Base-by-base conservation (phyloP, 2,888 invertebrate genomes). In the Tipula vernalis region DNA sequence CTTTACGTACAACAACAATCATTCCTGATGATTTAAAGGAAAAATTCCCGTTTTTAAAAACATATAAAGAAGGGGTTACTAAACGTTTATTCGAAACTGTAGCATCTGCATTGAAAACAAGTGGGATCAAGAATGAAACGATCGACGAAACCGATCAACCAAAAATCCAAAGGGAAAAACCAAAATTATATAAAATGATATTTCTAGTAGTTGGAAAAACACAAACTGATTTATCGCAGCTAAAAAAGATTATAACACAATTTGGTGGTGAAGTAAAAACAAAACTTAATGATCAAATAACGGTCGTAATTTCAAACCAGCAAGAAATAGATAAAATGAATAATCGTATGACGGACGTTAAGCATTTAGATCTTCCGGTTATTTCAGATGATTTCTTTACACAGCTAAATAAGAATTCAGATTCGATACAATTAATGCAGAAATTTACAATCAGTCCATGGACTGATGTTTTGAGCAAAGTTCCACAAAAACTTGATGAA, bases 391-490 rank as follows among this genome's bases (percentile, higher is more conserved):
- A 94, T 84, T 97, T 96, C 90, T 90, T 98, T 0, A 95, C 96
- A 87, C 12, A 42, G 13, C 93, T 94, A 88, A 93, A 94, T 87
- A 91, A 93, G 87, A 91, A 93, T 39, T 94, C 95, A 0, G 94
- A 95, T n/a, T 90, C 92, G 0, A 92, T 96, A 3, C 93, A 94
- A 87, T 92, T 95, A 5, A 94, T 97, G 86, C 93, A 93, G 87
- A 94, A 95, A 88, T 94, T 95, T 90, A 95, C 94, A 88, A 94
- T 98, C 88, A 95, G 96, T 41, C 92, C 94, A 86, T 98, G 98
- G 98, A 97, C 97, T n/a, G 94, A 95, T 18, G 96, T 97, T 90
- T 95, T 95, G 92, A 93, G 93, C 93, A 13, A 28, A 44, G 47
- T 44, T 86, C 71, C 71, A 71, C 5, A 71, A 10, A 71, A 71